Percentiles rank a stretch among this genome's conserved stretches.
phyloP scores from a whole-genome alignment of 2,888 invertebrate genomes.

The Poecilobothrus nobilitatus region DNA sequence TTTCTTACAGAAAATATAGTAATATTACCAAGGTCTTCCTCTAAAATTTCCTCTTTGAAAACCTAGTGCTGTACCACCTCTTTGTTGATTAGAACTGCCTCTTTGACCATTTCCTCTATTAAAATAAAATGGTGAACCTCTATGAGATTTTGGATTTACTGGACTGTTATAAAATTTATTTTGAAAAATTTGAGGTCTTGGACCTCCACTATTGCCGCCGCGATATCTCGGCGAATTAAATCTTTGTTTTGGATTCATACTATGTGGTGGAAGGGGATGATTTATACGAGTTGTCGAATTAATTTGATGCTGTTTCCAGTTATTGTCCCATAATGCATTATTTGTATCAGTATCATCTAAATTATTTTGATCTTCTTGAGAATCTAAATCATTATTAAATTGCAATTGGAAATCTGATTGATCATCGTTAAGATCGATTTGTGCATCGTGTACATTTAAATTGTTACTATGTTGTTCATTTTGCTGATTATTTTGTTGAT shows the following conservation, averaged over 20 bases:
- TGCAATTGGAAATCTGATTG: neutral
- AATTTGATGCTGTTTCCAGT: neutral
- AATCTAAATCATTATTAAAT: neutral
- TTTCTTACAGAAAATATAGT: neutral
- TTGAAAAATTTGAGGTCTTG: neutral
- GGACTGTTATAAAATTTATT: constrained; percentile 1
- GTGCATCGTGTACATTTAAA: neutral
- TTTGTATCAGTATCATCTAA: neutral
- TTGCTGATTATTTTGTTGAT: neutral
- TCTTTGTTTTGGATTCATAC: neutral
- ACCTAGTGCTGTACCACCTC: neutral
- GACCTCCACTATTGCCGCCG: neutral
- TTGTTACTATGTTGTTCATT: neutral
- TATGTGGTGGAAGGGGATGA: neutral
- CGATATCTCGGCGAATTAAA: neutral
- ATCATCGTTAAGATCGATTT: neutral
- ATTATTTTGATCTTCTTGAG: neutral
- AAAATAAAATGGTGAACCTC: neutral
- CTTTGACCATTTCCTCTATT: neutral
- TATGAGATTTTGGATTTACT: neutral
- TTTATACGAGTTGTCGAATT: neutral
- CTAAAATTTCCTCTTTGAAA: constrained; percentile 1
- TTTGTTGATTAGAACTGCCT: neutral
- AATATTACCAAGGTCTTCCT: neutral
- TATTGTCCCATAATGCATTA: neutral